Evolutionary conservation across 2,113 vertebrate species (phyloP).

Genomic region (Opisthocomus hoazin): DNA sequence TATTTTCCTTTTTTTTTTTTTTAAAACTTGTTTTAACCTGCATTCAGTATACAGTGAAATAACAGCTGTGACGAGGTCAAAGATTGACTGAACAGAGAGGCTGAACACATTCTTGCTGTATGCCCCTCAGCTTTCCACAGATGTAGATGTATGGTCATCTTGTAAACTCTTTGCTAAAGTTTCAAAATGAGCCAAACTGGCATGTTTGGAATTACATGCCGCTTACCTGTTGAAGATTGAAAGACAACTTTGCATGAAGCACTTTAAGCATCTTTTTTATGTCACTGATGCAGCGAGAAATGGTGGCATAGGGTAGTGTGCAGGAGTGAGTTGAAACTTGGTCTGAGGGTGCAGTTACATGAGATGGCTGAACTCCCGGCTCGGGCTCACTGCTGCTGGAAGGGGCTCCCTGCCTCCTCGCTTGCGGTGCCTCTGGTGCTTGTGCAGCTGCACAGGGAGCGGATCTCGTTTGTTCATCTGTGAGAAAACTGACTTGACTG

Average conservation of each 20-base stretch:
- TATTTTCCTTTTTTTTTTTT: neutral
- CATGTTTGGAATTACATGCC: neutral
- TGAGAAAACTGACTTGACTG: neutral
- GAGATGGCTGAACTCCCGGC: constrained; percentile 2
- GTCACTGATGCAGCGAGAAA: neutral
- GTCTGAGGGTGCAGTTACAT: neutral
- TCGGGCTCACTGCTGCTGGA: neutral
- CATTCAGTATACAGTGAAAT: neutral
- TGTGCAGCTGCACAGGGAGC: neutral
- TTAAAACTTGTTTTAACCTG: neutral
- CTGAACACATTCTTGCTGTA: neutral
- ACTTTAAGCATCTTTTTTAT: neutral
- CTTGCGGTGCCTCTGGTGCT: neutral
- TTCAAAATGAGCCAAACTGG: neutral
- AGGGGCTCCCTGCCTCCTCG: neutral
- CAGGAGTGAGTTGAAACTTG: neutral
- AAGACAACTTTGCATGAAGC: neutral
- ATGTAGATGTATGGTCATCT: neutral
- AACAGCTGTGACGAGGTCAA: neutral
- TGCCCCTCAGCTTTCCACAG: neutral
- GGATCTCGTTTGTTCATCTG: neutral
- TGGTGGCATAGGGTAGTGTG: neutral
- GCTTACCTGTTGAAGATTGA: neutral
- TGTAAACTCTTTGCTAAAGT: neutral
- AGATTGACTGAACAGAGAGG: neutral